Base-by-base conservation (phyloP, 1,140 invertebrate genomes). In the Phocides pigmalion region DNA sequence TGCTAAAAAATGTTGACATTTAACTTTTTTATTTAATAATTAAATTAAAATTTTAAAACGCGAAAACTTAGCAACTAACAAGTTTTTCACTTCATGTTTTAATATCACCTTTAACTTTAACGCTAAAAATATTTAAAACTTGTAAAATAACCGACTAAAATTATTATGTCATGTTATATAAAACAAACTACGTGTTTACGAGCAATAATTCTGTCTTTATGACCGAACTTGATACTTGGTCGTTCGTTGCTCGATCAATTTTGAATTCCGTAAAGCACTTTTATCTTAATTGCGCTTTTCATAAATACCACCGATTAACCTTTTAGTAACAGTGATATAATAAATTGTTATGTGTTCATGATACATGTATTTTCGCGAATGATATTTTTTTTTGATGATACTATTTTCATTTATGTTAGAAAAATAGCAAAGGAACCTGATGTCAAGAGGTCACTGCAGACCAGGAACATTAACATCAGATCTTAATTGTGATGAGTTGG, bases 121-220 rank as follows among this genome's bases (percentile, higher is more conserved):
- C 51, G n/a, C 19, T 54, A 12, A 41, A 54, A 54, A 25, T 42
- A 54, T 54, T 54, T 54, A 41, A 16, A 54, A 54, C 32, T 54
- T 37, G n/a, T 54, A 41, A 54, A 54, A 8, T 17, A 54, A 42
- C 51, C 37, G 41, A 41, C 51, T 54, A 25, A 16, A 54, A 54
- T 54, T 20, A 54, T 54, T 54, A 53, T 53, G 12, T 54, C 51
- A 54, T 41, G 50, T 53, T 53, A 53, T 53, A 53, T 53, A 39
- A 53, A 53, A 53, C 32, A 20, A 53, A 53, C 50, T 39, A 53
- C 17, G 32, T 53, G 50, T 19, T 53, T 53, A 53, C 16, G 50
- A 39, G 50, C 35, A 22, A 41, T 54, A 41, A 54, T 41, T 54
- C 17, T 17, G 12, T 9, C 32, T 54, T 54, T 41, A 54, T 19